Percentiles rank a stretch among this genome's conserved stretches.
These are phyloP conservation scores for Xyrichtys novacula DNA, from an alignment of 2,797 vertebrate genomes.

Conservation along the genomic window DNA sequence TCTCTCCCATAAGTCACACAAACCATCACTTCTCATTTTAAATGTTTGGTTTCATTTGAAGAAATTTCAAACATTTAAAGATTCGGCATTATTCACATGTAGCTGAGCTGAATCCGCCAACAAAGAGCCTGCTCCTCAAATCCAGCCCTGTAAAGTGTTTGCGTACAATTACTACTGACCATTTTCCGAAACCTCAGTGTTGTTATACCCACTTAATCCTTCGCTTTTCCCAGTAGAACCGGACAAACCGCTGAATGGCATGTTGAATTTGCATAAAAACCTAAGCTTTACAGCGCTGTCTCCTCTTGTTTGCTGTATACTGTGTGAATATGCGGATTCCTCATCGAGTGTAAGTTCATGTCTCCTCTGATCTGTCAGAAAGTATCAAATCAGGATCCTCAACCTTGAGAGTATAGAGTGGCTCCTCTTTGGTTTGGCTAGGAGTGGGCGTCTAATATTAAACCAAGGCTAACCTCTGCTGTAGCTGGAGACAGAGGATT, in stretches of 20 bases:
- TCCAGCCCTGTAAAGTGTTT: constrained; percentile 58
- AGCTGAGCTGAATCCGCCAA: constrained; percentile 58
- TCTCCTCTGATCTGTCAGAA: constrained; percentile 45
- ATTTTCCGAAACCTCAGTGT: constrained; percentile 66
- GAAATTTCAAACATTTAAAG: constrained; percentile 40
- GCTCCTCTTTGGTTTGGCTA: constrained; percentile 64
- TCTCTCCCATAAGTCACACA: neutral
- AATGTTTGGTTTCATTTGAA: constrained; percentile 36
- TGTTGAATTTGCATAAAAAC: constrained; percentile 40
- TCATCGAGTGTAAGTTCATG: constrained; percentile 46
- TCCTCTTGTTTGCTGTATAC: constrained; percentile 40
- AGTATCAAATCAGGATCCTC: constrained; percentile 58
- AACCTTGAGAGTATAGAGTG: constrained; percentile 63
- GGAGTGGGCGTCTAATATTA: constrained; percentile 61
- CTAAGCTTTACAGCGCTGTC: constrained; percentile 24
- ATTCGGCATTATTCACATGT: constrained; percentile 49
- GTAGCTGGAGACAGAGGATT: constrained; percentile 68
- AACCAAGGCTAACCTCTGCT: constrained; percentile 58
- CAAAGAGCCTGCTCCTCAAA: constrained; percentile 58
- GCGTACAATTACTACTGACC: constrained; percentile 52
- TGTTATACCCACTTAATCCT: constrained; percentile 61
- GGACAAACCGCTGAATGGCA: constrained; percentile 49
- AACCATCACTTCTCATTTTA: constrained; percentile 18
- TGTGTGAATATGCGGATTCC: constrained; percentile 32
- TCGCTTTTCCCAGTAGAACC: constrained; percentile 44